A percentile compares a stretch with the other conserved stretches of the same genome.
Conservation (phyloP, 2,113 vertebrate genomes). For the Gallinago undulata region DNA sequence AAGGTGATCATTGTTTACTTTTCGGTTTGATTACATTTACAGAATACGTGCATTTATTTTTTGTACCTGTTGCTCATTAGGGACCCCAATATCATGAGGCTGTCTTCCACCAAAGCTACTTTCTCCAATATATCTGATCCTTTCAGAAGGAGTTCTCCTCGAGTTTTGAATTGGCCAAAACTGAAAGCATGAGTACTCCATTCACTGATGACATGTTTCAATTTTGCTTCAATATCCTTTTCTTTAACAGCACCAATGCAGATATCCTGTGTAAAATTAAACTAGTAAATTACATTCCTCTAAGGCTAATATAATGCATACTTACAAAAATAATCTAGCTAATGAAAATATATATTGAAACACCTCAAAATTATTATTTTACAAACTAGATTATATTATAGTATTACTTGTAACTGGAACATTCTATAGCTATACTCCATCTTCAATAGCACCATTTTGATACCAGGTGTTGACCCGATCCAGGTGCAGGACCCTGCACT, state of each 20-base stretch:
- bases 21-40: background rate
- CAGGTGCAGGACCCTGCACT: too few relatives aligned
- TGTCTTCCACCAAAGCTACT: constrained; percentile 81
- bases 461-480: too few relatives aligned
- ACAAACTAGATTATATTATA: background rate
- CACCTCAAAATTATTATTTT: background rate
- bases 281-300: background rate
- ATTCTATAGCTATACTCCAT: background rate
- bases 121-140: constrained; percentile 80
- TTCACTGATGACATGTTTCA: constrained; percentile 77
- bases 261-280: constrained; percentile 75
- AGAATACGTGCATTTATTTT: background rate
- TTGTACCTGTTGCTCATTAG: constrained; percentile 84
- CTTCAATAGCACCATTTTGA: background rate
- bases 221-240: constrained; percentile 84
- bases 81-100: constrained; percentile 81
- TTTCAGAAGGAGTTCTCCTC: constrained; percentile 84
- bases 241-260: constrained; percentile 86
- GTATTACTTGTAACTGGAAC: background rate
- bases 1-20: background rate
- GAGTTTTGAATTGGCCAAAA: constrained; percentile 79
- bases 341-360: background rate
- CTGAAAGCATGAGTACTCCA: constrained; percentile 78
- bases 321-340: background rate
- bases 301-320: background rate